These are phyloP conservation scores for Stenoptilia bipunctidactyla DNA, from an alignment of 2,888 invertebrate species.

Conservation along the genomic window DNA sequence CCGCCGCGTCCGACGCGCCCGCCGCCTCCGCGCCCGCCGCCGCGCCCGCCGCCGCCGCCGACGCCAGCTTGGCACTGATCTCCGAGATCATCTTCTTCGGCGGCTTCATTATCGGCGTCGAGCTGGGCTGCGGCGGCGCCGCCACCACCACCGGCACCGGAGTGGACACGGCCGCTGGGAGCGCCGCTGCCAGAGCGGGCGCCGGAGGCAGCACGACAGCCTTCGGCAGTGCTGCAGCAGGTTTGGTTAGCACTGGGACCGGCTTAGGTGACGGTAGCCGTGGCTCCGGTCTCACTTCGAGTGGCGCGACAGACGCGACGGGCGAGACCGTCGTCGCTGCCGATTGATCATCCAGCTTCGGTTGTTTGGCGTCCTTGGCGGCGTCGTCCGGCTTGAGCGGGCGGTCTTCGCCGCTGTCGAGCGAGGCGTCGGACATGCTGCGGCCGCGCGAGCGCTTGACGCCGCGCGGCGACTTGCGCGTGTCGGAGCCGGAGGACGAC, in stretches of 20 bases:
- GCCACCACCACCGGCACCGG: neutral
- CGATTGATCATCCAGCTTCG: slow-evolving; percentile 29
- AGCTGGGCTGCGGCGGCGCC: slow-evolving; percentile 15
- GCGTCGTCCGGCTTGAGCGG: slow-evolving; percentile 35
- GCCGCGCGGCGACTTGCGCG: slow-evolving; percentile 76
- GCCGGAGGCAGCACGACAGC: neutral
- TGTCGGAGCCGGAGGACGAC: slow-evolving; percentile 28
- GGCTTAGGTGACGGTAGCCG: slow-evolving; percentile 13
- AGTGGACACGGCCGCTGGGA: slow-evolving; percentile 11
- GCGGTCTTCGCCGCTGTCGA: slow-evolving; percentile 75
- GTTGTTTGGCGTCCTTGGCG: slow-evolving; percentile 32
- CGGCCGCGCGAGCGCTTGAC: slow-evolving; percentile 74
- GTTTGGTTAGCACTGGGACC: neutral
- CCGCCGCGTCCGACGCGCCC: slow-evolving; percentile 50
- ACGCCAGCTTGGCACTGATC: slow-evolving; percentile 48
- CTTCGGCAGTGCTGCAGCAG: neutral
- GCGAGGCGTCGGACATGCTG: slow-evolving; percentile 75
- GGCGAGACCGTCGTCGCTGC: slow-evolving; percentile 11
- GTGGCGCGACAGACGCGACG: slow-evolving; percentile 14
- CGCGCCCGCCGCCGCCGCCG: slow-evolving; percentile 22
- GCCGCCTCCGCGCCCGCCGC: slow-evolving; percentile 43
- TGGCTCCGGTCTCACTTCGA: slow-evolving; percentile 10
- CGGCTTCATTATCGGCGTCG: slow-evolving; percentile 49
- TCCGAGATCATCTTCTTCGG: slow-evolving; percentile 61
- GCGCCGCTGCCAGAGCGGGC: slow-evolving; percentile 5